Evolutionary conservation across 2,113 vertebrate species (phyloP), one percentile per base, ranked within the genome.

Genomic region (Cebidichthys violaceus): DNA sequence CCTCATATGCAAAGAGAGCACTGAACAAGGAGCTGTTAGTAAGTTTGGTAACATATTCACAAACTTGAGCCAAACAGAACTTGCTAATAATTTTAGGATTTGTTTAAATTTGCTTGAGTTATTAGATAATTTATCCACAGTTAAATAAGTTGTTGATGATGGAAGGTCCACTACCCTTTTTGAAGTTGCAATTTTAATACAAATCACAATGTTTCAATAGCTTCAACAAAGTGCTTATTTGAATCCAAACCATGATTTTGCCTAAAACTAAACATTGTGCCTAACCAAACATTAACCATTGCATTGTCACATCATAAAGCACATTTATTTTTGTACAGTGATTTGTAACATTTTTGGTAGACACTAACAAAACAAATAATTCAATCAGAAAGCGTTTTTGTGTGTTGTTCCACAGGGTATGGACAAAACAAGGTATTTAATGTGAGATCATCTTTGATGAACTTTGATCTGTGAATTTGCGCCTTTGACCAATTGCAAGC

Each of bases 131-230:
- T 72, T 70, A 65, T 37, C 14, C 4, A 2, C 18, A 71, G 31
- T 77, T 66, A 76, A 87, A 69, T 57, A 35, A 45, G 11, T 43
- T 79, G 57, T 43, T 61, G 14, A 64, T 73, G 35, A 77, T 24
- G 9, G 2, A 62, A 10, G 4, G 41, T 29, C 17, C 17, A 2
- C 17, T 68, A 31, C 4, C 17, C 9, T 22, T 67, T 17, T 27
- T 66, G 14, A 17, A 15, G 17, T 3, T 22, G 15, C n/a, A 8
- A 35, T 39, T 55, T 54, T 39, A 27, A 55, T 7, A n/a, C 29
- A 50, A 29, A 18, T 13, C 9, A 33, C 5, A 27, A 3, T 45
- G 39, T 27, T 39, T 31, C 9, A 1, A 47, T 29, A 11, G 47
- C 65, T 10, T 5, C 6, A 10, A 35, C 18, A 4, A 17, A 60